Base-by-base conservation (phyloP, 2,113 vertebrate species). In the Austrofundulus limnaeus region DNA sequence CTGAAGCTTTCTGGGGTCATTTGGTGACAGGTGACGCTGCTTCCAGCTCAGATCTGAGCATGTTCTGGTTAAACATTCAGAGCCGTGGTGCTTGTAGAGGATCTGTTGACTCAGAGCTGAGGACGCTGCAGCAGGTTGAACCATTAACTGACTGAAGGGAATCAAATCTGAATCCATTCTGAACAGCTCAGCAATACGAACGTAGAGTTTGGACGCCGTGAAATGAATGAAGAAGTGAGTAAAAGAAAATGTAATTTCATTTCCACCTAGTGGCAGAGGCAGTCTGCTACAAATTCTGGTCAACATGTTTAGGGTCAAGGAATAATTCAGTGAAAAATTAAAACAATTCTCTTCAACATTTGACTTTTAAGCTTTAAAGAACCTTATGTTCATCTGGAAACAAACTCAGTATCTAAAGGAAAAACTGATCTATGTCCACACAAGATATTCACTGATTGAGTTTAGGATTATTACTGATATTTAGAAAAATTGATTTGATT, bases 211-310 rank as follows among this genome's bases (percentile, higher is more conserved):
- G 31, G 4, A 34, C 31, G 10, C 31, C 31, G 10, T 34, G 31
- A 10, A 34, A 9, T 34, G 31, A 5, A 34, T 34, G 31, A 34
- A 10, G 10, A 34, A 5, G 5, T 34, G 9, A 34, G 10, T 34
- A 34, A 34, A 34, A 55, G 1, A 13, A 41, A 14, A 55, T 55
- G 53, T 55, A 20, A 16, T 55, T 37, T 41, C 34, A 55, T 38
- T 55, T 41, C 53, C 53, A 41, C 13, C 53, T 55, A 21, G 53
- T 55, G 53, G 53, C 20, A 55, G 4, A 9, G 21, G 11, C 14
- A 41, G 53, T 49, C 47, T 21, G 12, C 2, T 23, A 55, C 31
- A 39, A 55, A 41, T 10, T 34, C 34, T n/a, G n/a, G n/a, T n/a
- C n/a, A n/a, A n/a, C n/a, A n/a, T n/a, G n/a, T n/a, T n/a, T n/a